phyloP scores from a whole-genome alignment of 2,113 vertebrate species.

The Camelus bactrianus region DNA sequence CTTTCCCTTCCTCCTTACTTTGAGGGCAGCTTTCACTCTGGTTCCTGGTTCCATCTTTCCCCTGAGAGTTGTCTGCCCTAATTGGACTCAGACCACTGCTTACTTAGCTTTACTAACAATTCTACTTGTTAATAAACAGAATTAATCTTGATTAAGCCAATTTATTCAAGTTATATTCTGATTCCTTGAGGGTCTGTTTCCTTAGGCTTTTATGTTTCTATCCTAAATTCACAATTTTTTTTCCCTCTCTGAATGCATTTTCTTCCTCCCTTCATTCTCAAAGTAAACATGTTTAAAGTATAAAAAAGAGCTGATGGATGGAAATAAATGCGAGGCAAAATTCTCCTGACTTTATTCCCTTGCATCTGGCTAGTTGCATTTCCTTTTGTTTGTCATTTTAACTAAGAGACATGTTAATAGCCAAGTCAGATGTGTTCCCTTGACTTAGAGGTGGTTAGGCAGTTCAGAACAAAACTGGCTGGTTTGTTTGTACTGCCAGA shows the following conservation, averaged over 20 bases:
- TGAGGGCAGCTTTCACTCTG: neutral
- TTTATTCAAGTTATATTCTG: constrained; percentile 72
- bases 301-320: constrained; percentile 20
- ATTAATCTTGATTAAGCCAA: constrained; percentile 72
- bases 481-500: constrained; percentile 15
- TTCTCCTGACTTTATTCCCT: constrained; percentile 7
- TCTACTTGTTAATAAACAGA: constrained; percentile 70
- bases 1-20: neutral
- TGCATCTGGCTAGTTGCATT: neutral
- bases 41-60: neutral
- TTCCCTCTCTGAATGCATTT: neutral
- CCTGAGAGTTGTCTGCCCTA: neutral
- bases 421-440: constrained; percentile 3
- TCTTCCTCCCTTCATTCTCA: neutral
- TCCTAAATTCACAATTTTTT: constrained; percentile 38
- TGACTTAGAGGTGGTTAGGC: neutral
- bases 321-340: constrained; percentile 7
- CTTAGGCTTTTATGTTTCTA: constrained; percentile 39
- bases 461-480: neutral
- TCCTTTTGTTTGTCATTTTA: constrained; percentile 40
- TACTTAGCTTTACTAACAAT: constrained; percentile 58
- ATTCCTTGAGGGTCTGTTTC: constrained; percentile 61
- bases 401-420: neutral
- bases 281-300: constrained; percentile 37
- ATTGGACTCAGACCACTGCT: constrained; percentile 63